Evolutionary conservation across 2,888 invertebrate genomes (phyloP).

Genomic region (Sthenelais limicola): DNA sequence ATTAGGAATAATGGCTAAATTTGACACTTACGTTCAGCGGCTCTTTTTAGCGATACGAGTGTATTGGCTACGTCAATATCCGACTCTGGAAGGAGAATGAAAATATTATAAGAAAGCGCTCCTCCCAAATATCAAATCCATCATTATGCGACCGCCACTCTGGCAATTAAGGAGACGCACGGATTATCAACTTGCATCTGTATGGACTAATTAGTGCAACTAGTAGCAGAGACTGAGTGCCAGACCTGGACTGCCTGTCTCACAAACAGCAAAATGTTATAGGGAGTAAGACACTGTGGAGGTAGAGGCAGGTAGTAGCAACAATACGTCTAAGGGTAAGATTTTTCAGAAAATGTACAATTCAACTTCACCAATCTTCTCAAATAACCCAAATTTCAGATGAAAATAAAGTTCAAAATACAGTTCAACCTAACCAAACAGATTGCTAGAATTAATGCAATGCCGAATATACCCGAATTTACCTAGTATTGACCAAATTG

Average conservation of each 20-base stretch:
- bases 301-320: too few relatives aligned
- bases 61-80: slow-evolving; percentile 72
- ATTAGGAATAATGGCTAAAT: not conserved
- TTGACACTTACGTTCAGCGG: slow-evolving; percentile 40
- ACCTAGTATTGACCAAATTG: too few relatives aligned
- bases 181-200: not conserved
- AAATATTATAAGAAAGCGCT: too few relatives aligned
- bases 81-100: slow-evolving; percentile 42
- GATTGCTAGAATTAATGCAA: too few relatives aligned
- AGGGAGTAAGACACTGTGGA: too few relatives aligned
- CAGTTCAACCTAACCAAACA: too few relatives aligned
- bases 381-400: too few relatives aligned
- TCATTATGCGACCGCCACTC: not conserved
- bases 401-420: too few relatives aligned
- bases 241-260: not conserved
- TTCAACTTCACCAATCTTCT: too few relatives aligned
- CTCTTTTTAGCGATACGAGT: slow-evolving; percentile 66
- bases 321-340: too few relatives aligned
- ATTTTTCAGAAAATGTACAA: too few relatives aligned
- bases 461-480: too few relatives aligned
- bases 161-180: not conserved
- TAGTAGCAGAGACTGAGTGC: not conserved
- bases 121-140: slow-evolving; percentile 19
- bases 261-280: not conserved
- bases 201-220: not conserved